Evolutionary conservation across 1,140 invertebrate genomes (phyloP).

Genomic region (Dendrolimus kikuchii): DNA sequence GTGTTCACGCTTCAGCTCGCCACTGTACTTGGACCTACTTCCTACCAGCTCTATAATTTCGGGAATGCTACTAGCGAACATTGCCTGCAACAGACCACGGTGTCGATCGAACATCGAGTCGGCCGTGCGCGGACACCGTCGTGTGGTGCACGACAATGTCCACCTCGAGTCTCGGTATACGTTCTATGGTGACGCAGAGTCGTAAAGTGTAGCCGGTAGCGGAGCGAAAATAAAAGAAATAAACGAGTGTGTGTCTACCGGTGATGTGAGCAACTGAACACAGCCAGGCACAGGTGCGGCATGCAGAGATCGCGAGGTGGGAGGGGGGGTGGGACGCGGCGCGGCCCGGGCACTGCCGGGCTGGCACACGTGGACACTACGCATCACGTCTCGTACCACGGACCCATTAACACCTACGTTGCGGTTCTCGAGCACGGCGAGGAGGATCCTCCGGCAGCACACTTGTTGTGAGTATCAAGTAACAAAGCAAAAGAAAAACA

Average conservation of each 20-base stretch:
- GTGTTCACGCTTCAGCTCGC: conserved; percentile 97
- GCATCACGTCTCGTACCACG: conserved; percentile 35
- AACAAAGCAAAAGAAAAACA: conserved; percentile 72
- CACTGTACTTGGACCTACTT: conserved; percentile 97
- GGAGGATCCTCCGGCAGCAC: conserved; percentile 57
- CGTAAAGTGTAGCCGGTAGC: conserved; percentile 63
- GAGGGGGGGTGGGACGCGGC: conserved; percentile 50
- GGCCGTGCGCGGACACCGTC: conserved; percentile 57
- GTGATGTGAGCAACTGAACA: conserved; percentile 72
- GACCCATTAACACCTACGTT: conserved; percentile 24
- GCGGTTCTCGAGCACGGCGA: conserved; percentile 33
- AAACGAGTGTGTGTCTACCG: conserved; percentile 65
- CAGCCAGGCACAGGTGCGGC: conserved; percentile 70
- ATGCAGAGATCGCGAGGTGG: conserved; percentile 66
- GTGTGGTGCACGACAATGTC: conserved; percentile 69
- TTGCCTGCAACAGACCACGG: conserved; percentile 86
- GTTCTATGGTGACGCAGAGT: conserved; percentile 51
- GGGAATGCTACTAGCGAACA: conserved; percentile 98
- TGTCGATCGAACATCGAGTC: conserved; percentile 57
- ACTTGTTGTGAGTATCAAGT: conserved; percentile 54
- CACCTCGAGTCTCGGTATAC: conserved; percentile 59
- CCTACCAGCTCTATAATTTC: conserved; percentile 99
- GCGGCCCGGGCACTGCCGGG: conserved; percentile 24
- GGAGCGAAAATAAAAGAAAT: conserved; percentile 66
- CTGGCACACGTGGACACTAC: conserved; percentile 17